phyloP scores from a whole-genome alignment of 2,113 vertebrate genomes.

The Osmerus eperlanus region DNA sequence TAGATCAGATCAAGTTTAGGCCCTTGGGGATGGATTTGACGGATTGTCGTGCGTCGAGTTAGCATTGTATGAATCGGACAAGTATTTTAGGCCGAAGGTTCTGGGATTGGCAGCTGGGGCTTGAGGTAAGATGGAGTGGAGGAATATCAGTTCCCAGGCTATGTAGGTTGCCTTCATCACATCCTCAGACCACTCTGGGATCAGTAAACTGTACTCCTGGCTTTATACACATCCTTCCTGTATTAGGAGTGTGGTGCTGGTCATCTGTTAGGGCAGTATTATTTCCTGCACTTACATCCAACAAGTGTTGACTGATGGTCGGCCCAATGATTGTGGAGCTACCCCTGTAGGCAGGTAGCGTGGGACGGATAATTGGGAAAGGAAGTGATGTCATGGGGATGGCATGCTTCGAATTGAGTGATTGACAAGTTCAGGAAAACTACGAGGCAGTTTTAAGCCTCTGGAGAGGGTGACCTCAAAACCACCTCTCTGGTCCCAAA shows the following conservation, averaged over 20 bases:
- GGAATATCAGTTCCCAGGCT: too few relatives aligned
- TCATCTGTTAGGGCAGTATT: slow-evolving; percentile 1
- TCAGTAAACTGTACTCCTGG: background rate
- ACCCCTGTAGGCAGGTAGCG: background rate
- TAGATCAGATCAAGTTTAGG: background rate
- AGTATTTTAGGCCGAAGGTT: too few relatives aligned
- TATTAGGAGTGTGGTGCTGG: background rate
- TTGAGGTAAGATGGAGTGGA: too few relatives aligned
- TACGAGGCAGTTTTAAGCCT: slow-evolving; percentile 3
- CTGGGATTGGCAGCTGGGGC: too few relatives aligned
- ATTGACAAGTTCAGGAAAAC: slow-evolving; percentile 1
- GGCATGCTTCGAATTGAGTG: background rate
- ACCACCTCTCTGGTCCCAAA: slow-evolving; percentile 4
- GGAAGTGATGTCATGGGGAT: background rate
- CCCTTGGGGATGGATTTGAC: too few relatives aligned
- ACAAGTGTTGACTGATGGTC: background rate
- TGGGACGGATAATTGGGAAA: background rate
- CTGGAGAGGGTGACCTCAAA: background rate
- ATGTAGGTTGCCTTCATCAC: too few relatives aligned
- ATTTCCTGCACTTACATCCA: background rate
- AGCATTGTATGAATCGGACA: background rate
- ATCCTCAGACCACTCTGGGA: background rate
- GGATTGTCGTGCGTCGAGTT: background rate
- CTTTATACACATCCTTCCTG: background rate
- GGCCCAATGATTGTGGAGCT: background rate